Conservation (phyloP, 1,140 invertebrate species). For the Akabosia matsudoensis region DNA sequence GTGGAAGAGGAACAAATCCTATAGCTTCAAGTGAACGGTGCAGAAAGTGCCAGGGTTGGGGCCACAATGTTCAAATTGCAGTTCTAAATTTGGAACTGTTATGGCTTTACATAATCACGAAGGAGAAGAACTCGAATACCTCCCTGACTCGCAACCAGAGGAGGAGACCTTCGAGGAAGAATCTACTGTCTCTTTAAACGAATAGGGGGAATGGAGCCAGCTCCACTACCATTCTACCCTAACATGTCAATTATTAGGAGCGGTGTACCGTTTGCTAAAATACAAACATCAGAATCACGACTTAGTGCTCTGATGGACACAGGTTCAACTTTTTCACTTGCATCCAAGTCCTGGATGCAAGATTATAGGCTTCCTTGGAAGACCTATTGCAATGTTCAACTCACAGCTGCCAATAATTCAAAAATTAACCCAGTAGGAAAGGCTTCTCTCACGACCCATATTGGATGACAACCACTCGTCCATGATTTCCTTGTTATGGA, state of each 20-base stretch:
- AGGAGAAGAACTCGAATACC: neutral
- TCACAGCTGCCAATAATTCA: neutral
- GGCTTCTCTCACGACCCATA: neutral
- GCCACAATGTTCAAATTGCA: neutral
- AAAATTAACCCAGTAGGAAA: neutral
- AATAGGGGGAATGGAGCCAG: neutral
- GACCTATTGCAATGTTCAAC: neutral
- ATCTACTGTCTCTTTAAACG: neutral
- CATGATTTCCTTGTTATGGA: neutral
- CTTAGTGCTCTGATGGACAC: neutral
- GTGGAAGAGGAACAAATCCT: neutral
- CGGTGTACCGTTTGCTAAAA: neutral
- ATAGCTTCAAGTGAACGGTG: neutral
- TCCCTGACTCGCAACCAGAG: neutral
- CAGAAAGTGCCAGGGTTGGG: neutral
- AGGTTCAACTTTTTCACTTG: neutral
- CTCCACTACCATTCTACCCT: neutral
- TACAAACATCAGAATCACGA: neutral
- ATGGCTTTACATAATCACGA: neutral
- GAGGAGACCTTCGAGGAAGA: neutral
- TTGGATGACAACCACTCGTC: neutral
- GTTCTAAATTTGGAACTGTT: too few relatives aligned
- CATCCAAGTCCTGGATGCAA: neutral
- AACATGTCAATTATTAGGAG: neutral
- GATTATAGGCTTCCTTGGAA: neutral